A percentile compares a stretch with the other conserved stretches of the same genome.
Conservation (phyloP, 2,888 invertebrate genomes). For the Drosophila tanythrix region DNA sequence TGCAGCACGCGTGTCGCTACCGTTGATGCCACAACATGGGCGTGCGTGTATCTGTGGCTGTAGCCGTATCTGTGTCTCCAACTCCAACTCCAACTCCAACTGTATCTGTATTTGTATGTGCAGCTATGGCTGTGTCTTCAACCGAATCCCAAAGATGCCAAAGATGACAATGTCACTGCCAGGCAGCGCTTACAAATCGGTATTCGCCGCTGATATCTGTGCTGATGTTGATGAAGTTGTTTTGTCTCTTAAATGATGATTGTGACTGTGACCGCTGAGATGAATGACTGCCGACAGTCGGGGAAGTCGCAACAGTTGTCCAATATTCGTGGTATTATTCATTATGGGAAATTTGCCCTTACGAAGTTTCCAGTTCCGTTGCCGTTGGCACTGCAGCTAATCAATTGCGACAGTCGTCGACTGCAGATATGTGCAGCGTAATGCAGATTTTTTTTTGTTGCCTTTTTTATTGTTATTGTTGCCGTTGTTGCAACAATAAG, state of each 20-base stretch:
- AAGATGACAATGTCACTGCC: slow-evolving; percentile 44
- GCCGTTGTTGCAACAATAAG: slow-evolving; percentile 4
- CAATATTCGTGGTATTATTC: slow-evolving; percentile 25
- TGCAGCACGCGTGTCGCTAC: slow-evolving; percentile 7
- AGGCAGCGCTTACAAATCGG: slow-evolving; percentile 7
- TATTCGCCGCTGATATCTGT: slow-evolving; percentile 8
- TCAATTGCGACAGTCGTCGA: slow-evolving; percentile 35
- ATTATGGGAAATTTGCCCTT: slow-evolving; percentile 29
- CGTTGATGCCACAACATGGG: slow-evolving; percentile 8
- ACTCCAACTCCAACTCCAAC: slow-evolving; percentile 1
- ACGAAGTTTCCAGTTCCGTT: slow-evolving; percentile 2
- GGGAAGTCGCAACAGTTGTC: slow-evolving; percentile 21
- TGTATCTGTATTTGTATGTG: slow-evolving; percentile 4
- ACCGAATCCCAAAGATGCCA: slow-evolving; percentile 10
- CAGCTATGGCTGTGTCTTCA: slow-evolving; percentile 8
- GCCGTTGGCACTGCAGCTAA: slow-evolving; percentile 26
- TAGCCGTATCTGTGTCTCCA: neutral
- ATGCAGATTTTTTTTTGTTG: slow-evolving; percentile 15
- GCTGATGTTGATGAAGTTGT: slow-evolving; percentile 21
- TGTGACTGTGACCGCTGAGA: slow-evolving; percentile 22
- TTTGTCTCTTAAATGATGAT: slow-evolving; percentile 11
- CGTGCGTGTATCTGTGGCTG: slow-evolving; percentile 12
- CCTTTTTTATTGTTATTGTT: neutral
- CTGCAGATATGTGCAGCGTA: slow-evolving; percentile 36
- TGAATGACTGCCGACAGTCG: slow-evolving; percentile 20